These are phyloP conservation scores for Gulo gulo DNA, from an alignment of 2,113 vertebrate species.

Conservation along the genomic window DNA sequence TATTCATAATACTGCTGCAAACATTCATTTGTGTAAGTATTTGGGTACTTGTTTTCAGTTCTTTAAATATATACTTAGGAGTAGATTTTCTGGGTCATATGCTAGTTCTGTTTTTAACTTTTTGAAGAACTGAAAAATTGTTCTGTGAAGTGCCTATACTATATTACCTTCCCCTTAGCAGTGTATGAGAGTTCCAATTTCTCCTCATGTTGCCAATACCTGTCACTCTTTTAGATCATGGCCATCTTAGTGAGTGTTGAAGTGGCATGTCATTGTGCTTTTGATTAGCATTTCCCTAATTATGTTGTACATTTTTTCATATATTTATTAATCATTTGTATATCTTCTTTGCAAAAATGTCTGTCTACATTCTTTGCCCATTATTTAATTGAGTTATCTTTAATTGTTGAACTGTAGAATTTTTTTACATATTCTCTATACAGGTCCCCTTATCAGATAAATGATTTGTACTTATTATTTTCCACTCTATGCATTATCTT, in stretches of 20 bases:
- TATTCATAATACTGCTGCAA: neutral
- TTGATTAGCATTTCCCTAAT: neutral
- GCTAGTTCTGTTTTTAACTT: neutral
- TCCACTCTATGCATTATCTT: too few species aligned
- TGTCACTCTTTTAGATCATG: neutral
- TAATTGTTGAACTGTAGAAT: too few species aligned
- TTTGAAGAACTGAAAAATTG: neutral
- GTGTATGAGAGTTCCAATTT: neutral
- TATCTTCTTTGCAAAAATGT: too few species aligned
- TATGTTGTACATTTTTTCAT: neutral
- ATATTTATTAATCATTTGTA: neutral
- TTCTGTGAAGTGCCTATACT: neutral
- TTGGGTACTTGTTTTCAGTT: neutral
- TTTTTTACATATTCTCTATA: too few species aligned
- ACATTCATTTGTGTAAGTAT: neutral
- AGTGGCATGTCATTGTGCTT: neutral
- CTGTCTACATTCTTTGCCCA: too few species aligned
- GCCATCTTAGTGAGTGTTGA: neutral
- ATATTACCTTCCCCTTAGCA: neutral
- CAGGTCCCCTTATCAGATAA: too few species aligned
- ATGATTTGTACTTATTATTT: too few species aligned
- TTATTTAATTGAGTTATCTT: too few species aligned
- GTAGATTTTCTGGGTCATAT: neutral
- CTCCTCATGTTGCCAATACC: too few species aligned
- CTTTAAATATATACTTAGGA: neutral